A percentile compares a stretch with the other conserved stretches of the same genome.
Evolutionary conservation across 2,888 invertebrate species (phyloP).

Genomic region (Euphydryas editha): DNA sequence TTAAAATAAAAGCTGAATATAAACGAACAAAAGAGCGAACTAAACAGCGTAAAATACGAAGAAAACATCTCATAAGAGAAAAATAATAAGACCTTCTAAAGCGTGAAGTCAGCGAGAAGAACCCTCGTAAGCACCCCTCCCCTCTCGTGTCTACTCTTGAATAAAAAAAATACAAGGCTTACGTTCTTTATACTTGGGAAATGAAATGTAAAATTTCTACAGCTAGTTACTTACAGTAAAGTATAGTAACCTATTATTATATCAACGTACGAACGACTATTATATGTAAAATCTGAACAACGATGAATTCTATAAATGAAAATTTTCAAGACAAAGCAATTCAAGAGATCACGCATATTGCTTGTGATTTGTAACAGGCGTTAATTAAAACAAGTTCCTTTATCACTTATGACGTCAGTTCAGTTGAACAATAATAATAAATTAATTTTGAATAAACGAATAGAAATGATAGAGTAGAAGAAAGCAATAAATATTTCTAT

Average conservation of each 20-base stretch:
- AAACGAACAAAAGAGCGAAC: conserved; percentile 32
- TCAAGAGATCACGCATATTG: neutral
- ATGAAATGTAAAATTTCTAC: conserved; percentile 30
- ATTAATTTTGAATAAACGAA: no score
- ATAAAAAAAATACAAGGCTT: conserved; percentile 52
- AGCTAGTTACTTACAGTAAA: conserved; percentile 25
- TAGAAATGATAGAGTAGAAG: no score
- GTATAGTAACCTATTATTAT: neutral
- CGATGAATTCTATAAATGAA: neutral
- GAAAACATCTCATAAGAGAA: conserved; percentile 40
- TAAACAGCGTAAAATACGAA: conserved; percentile 34
- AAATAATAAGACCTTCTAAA: conserved; percentile 41
- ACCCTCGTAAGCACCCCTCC: conserved; percentile 28
- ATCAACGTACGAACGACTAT: neutral
- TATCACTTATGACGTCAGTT: neutral
- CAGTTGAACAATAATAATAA: no score
- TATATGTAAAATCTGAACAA: neutral
- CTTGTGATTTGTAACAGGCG: conserved; percentile 11
- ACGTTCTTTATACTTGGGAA: conserved; percentile 34
- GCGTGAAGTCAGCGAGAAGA: conserved; percentile 38
- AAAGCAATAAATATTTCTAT: no score
- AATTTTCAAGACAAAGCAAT: conserved; percentile 7
- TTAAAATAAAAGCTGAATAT: conserved; percentile 1
- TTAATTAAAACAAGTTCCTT: neutral
- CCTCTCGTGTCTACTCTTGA: conserved; percentile 57